Evolutionary conservation across 1,140 invertebrate genomes (phyloP).

Genomic region (Halictus rubicundus): DNA sequence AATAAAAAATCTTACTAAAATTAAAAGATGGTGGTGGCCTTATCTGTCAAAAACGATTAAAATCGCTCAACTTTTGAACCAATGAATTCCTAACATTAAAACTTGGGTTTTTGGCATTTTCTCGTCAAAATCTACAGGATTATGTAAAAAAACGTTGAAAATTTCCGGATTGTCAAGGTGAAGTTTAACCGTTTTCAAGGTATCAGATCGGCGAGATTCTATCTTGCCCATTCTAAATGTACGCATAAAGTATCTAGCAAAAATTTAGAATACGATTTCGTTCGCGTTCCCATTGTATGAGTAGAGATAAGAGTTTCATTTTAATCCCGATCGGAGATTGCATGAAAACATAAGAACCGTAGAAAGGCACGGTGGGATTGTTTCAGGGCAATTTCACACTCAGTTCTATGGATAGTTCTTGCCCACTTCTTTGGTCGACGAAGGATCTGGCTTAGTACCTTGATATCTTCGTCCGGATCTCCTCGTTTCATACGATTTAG

Average conservation of each 20-base stretch:
- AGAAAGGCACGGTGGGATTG: neutral
- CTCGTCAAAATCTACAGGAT: no score
- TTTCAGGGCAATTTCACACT: constrained; percentile 5
- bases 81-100: no score
- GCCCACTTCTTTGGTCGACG: neutral
- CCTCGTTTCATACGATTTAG: constrained; percentile 1
- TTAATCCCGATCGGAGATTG: constrained; percentile 10
- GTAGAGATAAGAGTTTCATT: neutral
- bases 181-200: no score
- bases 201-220: neutral
- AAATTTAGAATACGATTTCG: neutral
- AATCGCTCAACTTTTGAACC: no score
- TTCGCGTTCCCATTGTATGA: neutral
- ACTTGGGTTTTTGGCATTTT: no score
- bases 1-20: no score
- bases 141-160: no score
- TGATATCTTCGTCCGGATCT: neutral
- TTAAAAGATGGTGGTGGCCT: no score
- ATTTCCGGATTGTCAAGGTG: no score
- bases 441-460: neutral
- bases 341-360: neutral
- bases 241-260: neutral
- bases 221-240: no score
- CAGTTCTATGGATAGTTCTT: neutral
- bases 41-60: no score